Conservation (phyloP, 1,140 invertebrate species). For the Littorina saxatilis region DNA sequence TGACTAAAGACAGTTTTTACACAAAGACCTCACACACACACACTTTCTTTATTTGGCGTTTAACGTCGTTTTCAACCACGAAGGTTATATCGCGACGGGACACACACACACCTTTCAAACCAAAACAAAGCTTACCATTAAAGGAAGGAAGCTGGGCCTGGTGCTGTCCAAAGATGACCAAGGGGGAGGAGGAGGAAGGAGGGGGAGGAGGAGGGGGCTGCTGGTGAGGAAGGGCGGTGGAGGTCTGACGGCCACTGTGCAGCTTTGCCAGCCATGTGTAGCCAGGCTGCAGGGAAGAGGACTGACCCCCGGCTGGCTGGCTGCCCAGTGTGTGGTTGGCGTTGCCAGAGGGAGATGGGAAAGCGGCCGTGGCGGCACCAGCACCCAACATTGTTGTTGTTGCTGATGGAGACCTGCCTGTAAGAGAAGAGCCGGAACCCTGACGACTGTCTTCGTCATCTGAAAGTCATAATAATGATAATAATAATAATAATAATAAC, state of each 20-base stretch:
- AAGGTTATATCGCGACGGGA: too few relatives aligned
- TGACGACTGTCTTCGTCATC: slow-evolving; percentile 12
- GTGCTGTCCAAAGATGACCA: neutral
- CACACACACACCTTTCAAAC: too few relatives aligned
- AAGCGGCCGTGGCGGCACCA: neutral
- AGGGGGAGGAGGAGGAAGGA: slow-evolving; percentile 10
- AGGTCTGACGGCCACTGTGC: neutral
- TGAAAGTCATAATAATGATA: neutral
- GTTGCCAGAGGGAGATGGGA: too few relatives aligned
- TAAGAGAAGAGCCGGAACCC: neutral
- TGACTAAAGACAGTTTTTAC: too few relatives aligned
- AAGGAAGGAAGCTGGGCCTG: neutral
- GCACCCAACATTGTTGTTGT: too few relatives aligned
- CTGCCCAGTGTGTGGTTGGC: neutral
- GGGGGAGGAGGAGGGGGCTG: neutral
- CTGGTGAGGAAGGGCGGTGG: too few relatives aligned
- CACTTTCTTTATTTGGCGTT: too few relatives aligned
- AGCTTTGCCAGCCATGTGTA: slow-evolving; percentile 20
- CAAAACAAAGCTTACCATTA: slow-evolving; percentile 21
- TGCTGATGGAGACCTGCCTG: neutral
- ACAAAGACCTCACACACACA: too few relatives aligned
- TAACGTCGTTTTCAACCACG: too few relatives aligned
- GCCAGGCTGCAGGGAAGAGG: neutral
- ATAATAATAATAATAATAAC: too few relatives aligned
- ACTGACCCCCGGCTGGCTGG: neutral